These are phyloP conservation scores for Zootermopsis nevadensis DNA, from an alignment of 2,888 invertebrate species.

Conservation along the genomic window DNA sequence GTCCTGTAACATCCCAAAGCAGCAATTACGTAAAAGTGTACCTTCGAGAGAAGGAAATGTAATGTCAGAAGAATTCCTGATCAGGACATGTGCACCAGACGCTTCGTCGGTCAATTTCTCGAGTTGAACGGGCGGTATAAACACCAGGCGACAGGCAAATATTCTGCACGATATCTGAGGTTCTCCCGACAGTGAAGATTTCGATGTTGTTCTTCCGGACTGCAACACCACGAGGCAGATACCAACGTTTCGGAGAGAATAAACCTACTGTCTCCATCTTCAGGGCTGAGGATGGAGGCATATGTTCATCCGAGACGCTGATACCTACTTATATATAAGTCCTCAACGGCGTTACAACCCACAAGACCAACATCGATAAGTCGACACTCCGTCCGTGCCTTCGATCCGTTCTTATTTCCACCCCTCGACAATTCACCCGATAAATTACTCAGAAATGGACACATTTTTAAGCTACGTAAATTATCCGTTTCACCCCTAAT, in stretches of 20 bases:
- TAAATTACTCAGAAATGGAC: slow-evolving; percentile 26
- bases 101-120: neutral
- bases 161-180: neutral
- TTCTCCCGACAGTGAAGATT: too few species aligned
- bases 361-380: too few species aligned
- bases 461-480: slow-evolving; percentile 15
- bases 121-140: neutral
- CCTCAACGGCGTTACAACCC: too few species aligned
- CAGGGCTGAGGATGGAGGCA: too few species aligned
- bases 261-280: too few species aligned
- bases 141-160: neutral
- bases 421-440: neutral
- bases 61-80: neutral
- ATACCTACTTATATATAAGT: too few species aligned
- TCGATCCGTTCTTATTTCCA: slow-evolving; percentile 25
- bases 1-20: too few species aligned
- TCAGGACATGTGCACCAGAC: neutral
- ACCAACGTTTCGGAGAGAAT: too few species aligned
- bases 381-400: neutral
- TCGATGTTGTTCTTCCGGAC: too few species aligned
- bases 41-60: neutral
- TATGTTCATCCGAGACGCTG: too few species aligned
- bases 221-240: too few species aligned
- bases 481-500: slow-evolving; percentile 5
- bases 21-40: too few species aligned